A percentile compares a stretch with the other conserved stretches of the same genome.
Evolutionary conservation across 1,140 invertebrate genomes (phyloP).

Genomic region (Cydia strobilella): DNA sequence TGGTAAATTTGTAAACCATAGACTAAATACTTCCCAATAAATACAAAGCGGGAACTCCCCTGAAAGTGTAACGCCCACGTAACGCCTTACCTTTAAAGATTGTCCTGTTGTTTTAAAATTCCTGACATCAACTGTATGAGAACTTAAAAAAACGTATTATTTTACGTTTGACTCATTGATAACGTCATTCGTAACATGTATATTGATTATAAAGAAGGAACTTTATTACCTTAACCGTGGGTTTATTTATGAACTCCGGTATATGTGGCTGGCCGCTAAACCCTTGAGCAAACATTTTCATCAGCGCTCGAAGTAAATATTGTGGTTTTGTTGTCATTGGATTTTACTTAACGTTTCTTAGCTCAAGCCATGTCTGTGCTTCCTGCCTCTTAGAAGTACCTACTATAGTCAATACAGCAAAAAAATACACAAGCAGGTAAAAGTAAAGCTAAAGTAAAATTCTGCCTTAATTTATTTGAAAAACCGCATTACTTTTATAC

Average conservation of each 20-base stretch:
- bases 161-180: slow-evolving; percentile 10
- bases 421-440: too few species aligned
- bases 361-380: background rate
- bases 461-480: too few species aligned
- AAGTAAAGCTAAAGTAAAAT: too few species aligned
- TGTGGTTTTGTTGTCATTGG: slow-evolving; percentile 19
- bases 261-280: background rate
- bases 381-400: background rate
- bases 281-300: slow-evolving; percentile 10
- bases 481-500: too few species aligned
- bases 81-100: background rate
- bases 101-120: background rate
- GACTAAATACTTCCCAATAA: background rate
- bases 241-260: background rate
- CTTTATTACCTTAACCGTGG: background rate
- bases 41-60: background rate
- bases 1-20: background rate
- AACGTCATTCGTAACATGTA: background rate
- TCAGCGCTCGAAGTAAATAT: slow-evolving; percentile 11
- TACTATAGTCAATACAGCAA: too few species aligned
- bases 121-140: background rate
- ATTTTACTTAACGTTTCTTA: slow-evolving; percentile 4
- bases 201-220: background rate
- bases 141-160: background rate
- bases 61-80: background rate